Percentiles rank a stretch among this genome's conserved stretches.
phyloP scores from a whole-genome alignment of 2,113 vertebrate genomes.

The Sinocyclocheilus grahami region DNA sequence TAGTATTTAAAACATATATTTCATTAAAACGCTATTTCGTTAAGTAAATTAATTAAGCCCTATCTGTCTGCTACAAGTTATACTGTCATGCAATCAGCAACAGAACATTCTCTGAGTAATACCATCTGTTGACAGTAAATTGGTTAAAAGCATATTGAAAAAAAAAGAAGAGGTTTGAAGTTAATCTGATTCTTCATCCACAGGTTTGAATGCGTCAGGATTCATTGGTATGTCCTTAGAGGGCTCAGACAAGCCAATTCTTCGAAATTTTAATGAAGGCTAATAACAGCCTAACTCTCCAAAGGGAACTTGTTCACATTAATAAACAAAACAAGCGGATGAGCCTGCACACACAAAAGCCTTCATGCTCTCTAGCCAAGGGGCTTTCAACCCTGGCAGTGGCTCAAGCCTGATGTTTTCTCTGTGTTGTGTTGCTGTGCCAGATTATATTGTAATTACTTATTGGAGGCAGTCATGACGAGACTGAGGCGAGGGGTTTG shows the following conservation, averaged over 20 bases:
- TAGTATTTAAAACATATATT: background rate
- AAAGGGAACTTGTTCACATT: conserved; percentile 51
- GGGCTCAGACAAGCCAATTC: conserved; percentile 39
- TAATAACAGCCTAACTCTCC: conserved; percentile 39
- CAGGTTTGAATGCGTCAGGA: background rate
- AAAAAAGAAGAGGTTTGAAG: background rate
- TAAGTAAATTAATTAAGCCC: background rate
- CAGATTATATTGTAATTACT: conserved; percentile 73
- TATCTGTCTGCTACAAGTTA: background rate
- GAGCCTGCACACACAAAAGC: conserved; percentile 29
- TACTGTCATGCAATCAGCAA: background rate
- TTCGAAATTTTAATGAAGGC: conserved; percentile 48
- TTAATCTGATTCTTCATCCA: background rate
- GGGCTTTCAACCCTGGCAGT: conserved; percentile 56
- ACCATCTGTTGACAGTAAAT: background rate
- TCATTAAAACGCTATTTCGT: background rate
- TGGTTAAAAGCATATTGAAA: background rate
- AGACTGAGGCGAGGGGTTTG: conserved; percentile 50
- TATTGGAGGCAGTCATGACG: conserved; percentile 63
- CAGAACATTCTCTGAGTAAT: background rate
- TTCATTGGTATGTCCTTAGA: background rate
- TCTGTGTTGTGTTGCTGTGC: conserved; percentile 37
- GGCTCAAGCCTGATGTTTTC: conserved; percentile 47
- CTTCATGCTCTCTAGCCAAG: conserved; percentile 32
- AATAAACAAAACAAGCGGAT: conserved; percentile 49